Percentiles rank a stretch among this genome's conserved stretches.
Conservation (phyloP, 2,797 vertebrate species). For the Paratrypauchen microcephalus region DNA sequence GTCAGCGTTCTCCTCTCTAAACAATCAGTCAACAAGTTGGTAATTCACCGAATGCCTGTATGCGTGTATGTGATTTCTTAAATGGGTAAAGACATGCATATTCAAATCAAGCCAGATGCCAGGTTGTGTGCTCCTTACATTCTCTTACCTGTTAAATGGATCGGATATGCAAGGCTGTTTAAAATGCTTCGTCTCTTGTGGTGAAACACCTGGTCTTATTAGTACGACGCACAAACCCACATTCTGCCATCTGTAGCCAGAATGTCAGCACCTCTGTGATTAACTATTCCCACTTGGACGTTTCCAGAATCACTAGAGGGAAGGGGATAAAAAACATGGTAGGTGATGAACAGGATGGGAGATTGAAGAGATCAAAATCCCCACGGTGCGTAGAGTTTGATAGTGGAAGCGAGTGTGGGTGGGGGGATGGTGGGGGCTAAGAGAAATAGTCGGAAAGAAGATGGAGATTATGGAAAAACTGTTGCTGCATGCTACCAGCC, state of each 20-base stretch:
- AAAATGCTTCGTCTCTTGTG: constrained; percentile 50
- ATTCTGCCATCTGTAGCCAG: constrained; percentile 61
- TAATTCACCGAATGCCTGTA: constrained; percentile 38
- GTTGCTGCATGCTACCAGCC: constrained; percentile 43
- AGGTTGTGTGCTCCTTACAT: constrained; percentile 46
- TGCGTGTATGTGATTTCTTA: constrained; percentile 49
- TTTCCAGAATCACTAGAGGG: constrained; percentile 43
- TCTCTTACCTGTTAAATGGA: constrained; percentile 56
- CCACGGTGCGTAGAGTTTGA: constrained; percentile 41
- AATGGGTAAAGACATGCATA: constrained; percentile 51
- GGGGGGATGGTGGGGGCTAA: constrained; percentile 7
- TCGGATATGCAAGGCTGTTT: constrained; percentile 59
- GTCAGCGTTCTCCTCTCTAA: constrained; percentile 30
- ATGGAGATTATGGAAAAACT: constrained; percentile 35
- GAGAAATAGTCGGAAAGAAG: constrained; percentile 39
- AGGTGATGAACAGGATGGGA: constrained; percentile 47
- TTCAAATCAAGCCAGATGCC: constrained; percentile 59
- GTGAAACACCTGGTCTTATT: constrained; percentile 70
- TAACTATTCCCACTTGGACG: constrained; percentile 56
- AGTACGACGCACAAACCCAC: constrained; percentile 61
- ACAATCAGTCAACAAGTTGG: constrained; percentile 58
- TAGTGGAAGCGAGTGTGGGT: constrained; percentile 23
- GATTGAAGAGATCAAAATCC: constrained; percentile 48
- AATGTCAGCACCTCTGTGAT: constrained; percentile 61
- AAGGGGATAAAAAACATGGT: constrained; percentile 21